phyloP scores from a whole-genome alignment of 2,113 vertebrate species.

The Mustelus asterias region DNA sequence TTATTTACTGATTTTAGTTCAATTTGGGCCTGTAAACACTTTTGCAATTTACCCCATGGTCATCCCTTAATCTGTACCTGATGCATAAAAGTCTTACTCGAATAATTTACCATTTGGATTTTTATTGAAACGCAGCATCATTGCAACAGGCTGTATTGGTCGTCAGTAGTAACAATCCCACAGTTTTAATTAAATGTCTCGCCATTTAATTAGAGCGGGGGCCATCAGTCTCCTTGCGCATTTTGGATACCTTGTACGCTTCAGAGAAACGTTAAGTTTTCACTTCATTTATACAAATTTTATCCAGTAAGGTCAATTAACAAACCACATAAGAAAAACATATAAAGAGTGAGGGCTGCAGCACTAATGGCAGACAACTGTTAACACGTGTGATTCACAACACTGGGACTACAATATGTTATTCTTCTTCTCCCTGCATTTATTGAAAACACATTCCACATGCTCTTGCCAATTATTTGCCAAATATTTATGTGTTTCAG shows the following conservation, averaged over 20 bases:
- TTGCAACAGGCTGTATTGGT: background rate
- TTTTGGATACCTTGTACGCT: background rate
- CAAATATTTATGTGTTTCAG: background rate
- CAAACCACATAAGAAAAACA: slow-evolving; percentile 34
- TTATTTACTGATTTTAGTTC: background rate
- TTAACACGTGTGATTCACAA: slow-evolving; percentile 10
- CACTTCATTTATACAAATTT: slow-evolving; percentile 30
- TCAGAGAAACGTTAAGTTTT: background rate
- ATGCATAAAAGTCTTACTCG: background rate
- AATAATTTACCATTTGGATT: background rate
- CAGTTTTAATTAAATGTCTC: slow-evolving; percentile 19
- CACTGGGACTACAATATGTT: slow-evolving; percentile 15
- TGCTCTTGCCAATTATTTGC: slow-evolving; percentile 30
- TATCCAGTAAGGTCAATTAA: slow-evolving; percentile 29
- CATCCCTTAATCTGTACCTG: background rate
- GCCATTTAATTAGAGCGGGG: background rate
- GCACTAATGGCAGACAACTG: slow-evolving; percentile 27
- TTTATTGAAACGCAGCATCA: background rate
- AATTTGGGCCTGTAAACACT: slow-evolving; percentile 7
- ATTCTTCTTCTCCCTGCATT: slow-evolving; percentile 24
- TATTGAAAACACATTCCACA: slow-evolving; percentile 36
- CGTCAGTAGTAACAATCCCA: background rate
- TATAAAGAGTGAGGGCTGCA: slow-evolving; percentile 16
- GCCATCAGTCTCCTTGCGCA: background rate
- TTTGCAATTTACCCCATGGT: background rate